These are phyloP conservation scores for Sinocyclocheilus anophthalmus DNA, from an alignment of 2,113 vertebrate species.

Conservation along the genomic window DNA sequence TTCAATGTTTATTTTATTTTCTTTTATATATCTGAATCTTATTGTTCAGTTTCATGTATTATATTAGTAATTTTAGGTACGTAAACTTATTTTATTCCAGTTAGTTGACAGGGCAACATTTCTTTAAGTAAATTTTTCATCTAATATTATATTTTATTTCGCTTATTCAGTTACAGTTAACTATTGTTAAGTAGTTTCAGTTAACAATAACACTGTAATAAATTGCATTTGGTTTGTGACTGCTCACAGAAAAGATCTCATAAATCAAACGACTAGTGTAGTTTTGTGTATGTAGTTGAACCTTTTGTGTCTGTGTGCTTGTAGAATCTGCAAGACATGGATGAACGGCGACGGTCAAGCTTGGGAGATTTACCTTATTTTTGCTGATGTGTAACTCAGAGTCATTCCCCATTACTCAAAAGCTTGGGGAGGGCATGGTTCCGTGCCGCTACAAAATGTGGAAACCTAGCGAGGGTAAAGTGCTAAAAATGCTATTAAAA, in stretches of 20 bases:
- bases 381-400: conserved; percentile 93
- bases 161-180: neutral
- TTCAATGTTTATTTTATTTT: neutral
- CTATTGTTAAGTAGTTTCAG: neutral
- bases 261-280: neutral
- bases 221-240: neutral
- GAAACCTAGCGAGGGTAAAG: conserved; percentile 90
- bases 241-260: neutral
- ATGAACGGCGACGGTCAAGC: conserved; percentile 92
- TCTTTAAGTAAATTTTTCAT: neutral
- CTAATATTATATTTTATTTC: neutral
- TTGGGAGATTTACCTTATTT: conserved; percentile 93
- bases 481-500: conserved; percentile 16
- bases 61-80: neutral
- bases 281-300: neutral
- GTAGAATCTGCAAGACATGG: conserved; percentile 98
- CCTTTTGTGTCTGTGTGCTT: neutral
- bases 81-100: neutral
- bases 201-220: neutral
- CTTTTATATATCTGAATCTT: neutral
- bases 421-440: conserved; percentile 96
- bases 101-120: neutral
- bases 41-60: too few relatives aligned
- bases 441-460: conserved; percentile 93
- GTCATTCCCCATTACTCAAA: conserved; percentile 96